These are phyloP conservation scores for Gymnogyps californianus DNA, from an alignment of 2,113 vertebrate genomes.

Conservation along the genomic window DNA sequence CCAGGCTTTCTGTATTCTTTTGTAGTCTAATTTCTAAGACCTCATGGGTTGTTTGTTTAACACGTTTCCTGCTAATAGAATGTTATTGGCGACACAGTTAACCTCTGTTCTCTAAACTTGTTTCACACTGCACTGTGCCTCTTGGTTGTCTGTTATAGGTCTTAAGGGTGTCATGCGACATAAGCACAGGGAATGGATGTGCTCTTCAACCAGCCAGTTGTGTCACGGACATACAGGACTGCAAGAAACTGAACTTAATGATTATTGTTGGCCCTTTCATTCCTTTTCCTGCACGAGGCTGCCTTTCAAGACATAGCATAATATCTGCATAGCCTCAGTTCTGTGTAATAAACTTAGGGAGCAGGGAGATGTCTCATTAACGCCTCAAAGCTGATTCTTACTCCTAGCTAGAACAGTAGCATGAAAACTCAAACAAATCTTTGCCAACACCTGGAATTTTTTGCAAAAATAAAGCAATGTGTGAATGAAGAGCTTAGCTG, in stretches of 20 bases:
- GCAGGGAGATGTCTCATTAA: background rate
- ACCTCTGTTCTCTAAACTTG: background rate
- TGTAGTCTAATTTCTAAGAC: background rate
- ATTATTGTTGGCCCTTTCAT: background rate
- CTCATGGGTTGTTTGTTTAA: background rate
- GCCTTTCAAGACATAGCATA: background rate
- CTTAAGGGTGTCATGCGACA: background rate
- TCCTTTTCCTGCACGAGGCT: fast-evolving
- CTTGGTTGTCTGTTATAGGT: background rate
- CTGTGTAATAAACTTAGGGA: background rate
- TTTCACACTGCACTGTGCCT: background rate
- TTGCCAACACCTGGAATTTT: background rate
- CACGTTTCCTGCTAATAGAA: background rate
- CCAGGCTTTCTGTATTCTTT: background rate
- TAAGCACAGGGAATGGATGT: background rate
- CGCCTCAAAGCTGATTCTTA: background rate
- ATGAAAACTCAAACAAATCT: background rate
- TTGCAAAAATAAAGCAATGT: background rate
- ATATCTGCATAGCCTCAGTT: background rate
- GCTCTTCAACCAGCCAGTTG: background rate
- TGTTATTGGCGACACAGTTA: background rate
- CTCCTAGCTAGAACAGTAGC: background rate
- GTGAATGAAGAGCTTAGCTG: background rate
- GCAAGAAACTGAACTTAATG: background rate
- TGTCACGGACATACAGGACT: background rate